Percentiles rank a stretch among this genome's conserved stretches.
Evolutionary conservation across 2,888 invertebrate species (phyloP).

Genomic region (Alsophila aescularia): DNA sequence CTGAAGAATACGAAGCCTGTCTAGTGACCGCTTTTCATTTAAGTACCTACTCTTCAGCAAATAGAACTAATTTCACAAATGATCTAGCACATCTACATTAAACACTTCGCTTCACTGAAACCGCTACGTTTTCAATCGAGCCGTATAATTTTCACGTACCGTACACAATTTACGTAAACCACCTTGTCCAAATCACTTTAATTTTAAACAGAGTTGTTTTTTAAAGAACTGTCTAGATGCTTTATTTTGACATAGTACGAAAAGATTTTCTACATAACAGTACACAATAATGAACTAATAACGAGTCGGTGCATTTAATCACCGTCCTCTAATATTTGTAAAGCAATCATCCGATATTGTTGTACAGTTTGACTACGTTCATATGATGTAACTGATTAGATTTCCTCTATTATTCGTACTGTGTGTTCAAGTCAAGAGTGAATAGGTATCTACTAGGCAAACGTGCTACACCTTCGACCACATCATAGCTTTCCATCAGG

Average conservation of each 20-base stretch:
- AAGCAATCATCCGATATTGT: slow-evolving; percentile 56
- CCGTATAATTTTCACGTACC: slow-evolving; percentile 22
- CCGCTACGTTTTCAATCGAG: slow-evolving; percentile 23
- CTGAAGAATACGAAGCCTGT: no score
- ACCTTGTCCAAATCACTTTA: slow-evolving; percentile 10
- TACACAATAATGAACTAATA: slow-evolving; percentile 50
- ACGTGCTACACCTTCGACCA: no score
- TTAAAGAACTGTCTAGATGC: not conserved
- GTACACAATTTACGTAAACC: not conserved
- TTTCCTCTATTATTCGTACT: not conserved
- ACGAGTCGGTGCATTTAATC: slow-evolving; percentile 54
- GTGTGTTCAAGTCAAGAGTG: no score
- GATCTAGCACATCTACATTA: slow-evolving; percentile 12
- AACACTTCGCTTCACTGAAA: slow-evolving; percentile 17
- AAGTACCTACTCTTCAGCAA: slow-evolving; percentile 1
- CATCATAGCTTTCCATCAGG: no score
- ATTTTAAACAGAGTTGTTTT: not conserved
- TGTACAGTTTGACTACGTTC: slow-evolving; percentile 33
- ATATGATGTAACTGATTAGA: not conserved
- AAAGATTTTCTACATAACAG: slow-evolving; percentile 20
- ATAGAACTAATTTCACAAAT: slow-evolving; percentile 13
- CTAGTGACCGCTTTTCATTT: no score
- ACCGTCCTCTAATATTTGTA: slow-evolving; percentile 68
- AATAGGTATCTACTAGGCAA: no score
- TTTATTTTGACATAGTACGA: slow-evolving; percentile 9